Evolutionary conservation across 2,113 vertebrate species (phyloP).

Genomic region (Tiliqua scincoides): DNA sequence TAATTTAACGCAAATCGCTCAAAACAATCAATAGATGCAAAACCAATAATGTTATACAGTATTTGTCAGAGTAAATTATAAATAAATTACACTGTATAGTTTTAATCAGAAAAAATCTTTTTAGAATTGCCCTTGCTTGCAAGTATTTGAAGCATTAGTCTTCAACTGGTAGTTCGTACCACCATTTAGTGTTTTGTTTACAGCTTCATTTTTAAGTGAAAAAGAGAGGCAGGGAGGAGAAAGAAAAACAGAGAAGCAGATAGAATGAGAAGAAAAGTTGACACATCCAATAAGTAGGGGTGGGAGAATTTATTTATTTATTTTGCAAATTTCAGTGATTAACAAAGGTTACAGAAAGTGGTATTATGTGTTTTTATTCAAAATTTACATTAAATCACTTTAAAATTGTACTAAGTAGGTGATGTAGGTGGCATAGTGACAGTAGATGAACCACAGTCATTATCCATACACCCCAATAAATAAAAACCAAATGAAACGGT

Average conservation of each 20-base stretch:
- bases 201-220: neutral
- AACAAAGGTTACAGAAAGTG: no score
- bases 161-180: neutral
- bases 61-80: neutral
- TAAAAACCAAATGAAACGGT: no score
- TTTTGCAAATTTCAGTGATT: no score
- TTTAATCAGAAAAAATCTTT: neutral
- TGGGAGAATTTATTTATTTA: no score
- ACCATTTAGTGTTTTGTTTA: neutral
- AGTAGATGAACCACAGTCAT: no score
- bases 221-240: neutral
- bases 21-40: neutral
- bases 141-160: neutral
- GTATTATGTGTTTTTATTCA: no score
- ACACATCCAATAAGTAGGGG: neutral
- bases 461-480: no score
- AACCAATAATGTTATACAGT: neutral
- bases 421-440: no score
- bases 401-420: no score
- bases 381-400: no score
- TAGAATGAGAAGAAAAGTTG: neutral
- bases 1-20: neutral
- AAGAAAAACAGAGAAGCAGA: no score
- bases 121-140: neutral
- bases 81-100: neutral